Base-by-base conservation (phyloP, 2,888 invertebrate genomes). In the Tachina grossa region DNA sequence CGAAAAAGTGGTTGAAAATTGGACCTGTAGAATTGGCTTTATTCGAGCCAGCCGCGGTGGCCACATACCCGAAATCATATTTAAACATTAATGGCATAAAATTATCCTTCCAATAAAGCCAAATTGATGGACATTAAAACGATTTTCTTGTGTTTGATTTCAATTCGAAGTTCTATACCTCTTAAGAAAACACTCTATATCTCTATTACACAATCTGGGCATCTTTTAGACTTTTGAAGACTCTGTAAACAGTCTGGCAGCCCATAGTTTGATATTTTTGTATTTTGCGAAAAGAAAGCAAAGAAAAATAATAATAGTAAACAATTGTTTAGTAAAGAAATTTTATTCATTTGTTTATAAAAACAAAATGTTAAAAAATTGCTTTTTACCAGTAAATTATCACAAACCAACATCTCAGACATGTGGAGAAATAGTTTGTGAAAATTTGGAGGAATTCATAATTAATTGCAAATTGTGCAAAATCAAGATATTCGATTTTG, bases 401-500 rank as follows among this genome's bases (percentile, higher is more conserved):
- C 72, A 83, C 9, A 72, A 81, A 63, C 61, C 65, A 14, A 47
- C 22, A 11, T 43, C 63, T 11, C 61, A 77, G 65, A 72, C 72
- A 22, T 83, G 83, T 49, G 85, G 85, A n/a, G 85, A 85, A 80
- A 85, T 85, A 9, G 43, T 80, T 31, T 85, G 76, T 43, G 76
- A 85, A 72, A 83, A 66, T 8, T 45, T 61, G 11, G 66, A 83
- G 13, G 75, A 71, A 39, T 85, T 85, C 47, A 68, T 80, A 41
- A 80, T 85, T 2, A 79, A 75, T 41, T 85, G 85, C 22, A 85
- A 75, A 22, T 22, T 85, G 13, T 85, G 85, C 19, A 83, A 85
- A 83, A 79, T 85, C 0, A 85, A 85, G 65, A 85, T 85, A 79
- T 85, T 85, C 10, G 79, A 85, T 4, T 85, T 83, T 72, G 71